phyloP scores from a whole-genome alignment of 2,888 invertebrate species.

The Eudasyphora cyanicolor region DNA sequence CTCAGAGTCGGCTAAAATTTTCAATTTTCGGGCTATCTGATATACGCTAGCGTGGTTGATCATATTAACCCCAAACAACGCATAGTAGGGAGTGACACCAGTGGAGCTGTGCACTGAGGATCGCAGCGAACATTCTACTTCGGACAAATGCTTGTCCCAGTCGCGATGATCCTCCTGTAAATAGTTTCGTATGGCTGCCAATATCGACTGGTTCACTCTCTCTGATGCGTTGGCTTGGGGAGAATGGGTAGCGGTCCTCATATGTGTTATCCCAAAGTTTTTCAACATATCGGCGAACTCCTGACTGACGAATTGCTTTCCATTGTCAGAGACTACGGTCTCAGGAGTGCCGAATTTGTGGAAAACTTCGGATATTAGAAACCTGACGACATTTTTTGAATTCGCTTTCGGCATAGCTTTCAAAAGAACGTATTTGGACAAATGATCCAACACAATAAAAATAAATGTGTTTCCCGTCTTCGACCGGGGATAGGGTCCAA shows the following conservation, averaged over 20 bases:
- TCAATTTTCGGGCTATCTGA: neutral
- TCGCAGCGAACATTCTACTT: neutral
- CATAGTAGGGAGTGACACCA: no score
- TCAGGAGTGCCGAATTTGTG: no score
- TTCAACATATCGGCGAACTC: neutral
- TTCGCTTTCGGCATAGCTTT: neutral
- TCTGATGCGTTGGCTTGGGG: no score
- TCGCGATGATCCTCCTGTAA: neutral
- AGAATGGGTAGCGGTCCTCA: no score
- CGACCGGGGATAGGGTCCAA: no score
- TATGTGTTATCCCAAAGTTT: neutral
- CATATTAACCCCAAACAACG: no score
- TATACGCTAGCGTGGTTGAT: no score
- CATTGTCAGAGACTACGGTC: slow-evolving; percentile 13
- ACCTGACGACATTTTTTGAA: neutral
- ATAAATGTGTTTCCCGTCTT: no score
- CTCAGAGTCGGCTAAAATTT: no score
- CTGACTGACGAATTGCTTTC: neutral
- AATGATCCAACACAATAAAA: no score
- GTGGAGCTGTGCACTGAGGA: no score
- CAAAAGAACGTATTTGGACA: neutral
- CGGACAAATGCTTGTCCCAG: slow-evolving; percentile 29
- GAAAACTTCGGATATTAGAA: neutral
- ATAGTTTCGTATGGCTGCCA: neutral
- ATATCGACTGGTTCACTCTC: no score